Conservation (phyloP, 2,113 vertebrate genomes). For the Murina feae region DNA sequence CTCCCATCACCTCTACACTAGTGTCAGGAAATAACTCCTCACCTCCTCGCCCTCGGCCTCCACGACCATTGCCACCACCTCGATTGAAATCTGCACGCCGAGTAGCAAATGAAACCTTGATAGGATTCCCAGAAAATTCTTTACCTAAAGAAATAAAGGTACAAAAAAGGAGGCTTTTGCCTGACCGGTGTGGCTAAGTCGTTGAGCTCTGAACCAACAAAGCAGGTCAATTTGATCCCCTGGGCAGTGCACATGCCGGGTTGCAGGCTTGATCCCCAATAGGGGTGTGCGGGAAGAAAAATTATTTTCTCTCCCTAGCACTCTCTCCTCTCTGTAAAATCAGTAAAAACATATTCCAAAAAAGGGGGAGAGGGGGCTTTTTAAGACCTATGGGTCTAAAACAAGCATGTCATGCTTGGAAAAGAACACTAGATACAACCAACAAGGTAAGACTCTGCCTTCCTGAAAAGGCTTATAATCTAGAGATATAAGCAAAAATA, state of each 20-base stretch:
- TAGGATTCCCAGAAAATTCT: slow-evolving; percentile 89
- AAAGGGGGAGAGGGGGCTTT: too few relatives aligned
- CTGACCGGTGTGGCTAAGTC: too few relatives aligned
- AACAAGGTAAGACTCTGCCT: not conserved
- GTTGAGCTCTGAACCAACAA: too few relatives aligned
- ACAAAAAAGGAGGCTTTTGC: not conserved
- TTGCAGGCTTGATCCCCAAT: too few relatives aligned
- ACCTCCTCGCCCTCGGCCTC: slow-evolving; percentile 87
- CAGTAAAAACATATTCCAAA: too few relatives aligned
- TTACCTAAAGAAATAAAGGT: slow-evolving; percentile 81
- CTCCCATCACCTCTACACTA: not conserved
- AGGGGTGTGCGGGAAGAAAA: too few relatives aligned
- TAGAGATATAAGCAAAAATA: not conserved
- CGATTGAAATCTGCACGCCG: slow-evolving; percentile 89
- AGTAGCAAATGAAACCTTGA: slow-evolving; percentile 92
- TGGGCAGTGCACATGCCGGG: too few relatives aligned
- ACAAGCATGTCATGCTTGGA: too few relatives aligned
- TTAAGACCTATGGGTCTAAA: not conserved
- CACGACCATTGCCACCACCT: slow-evolving; percentile 84
- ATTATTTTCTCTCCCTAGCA: too few relatives aligned
- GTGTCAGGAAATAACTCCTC: not conserved
- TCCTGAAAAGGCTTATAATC: not conserved
- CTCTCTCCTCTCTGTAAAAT: too few relatives aligned
- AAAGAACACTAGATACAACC: not conserved
- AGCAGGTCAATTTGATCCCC: too few relatives aligned